A percentile compares a stretch with the other conserved stretches of the same genome.
Evolutionary conservation across 1,140 invertebrate genomes (phyloP).

Genomic region (Drosophila insularis): DNA sequence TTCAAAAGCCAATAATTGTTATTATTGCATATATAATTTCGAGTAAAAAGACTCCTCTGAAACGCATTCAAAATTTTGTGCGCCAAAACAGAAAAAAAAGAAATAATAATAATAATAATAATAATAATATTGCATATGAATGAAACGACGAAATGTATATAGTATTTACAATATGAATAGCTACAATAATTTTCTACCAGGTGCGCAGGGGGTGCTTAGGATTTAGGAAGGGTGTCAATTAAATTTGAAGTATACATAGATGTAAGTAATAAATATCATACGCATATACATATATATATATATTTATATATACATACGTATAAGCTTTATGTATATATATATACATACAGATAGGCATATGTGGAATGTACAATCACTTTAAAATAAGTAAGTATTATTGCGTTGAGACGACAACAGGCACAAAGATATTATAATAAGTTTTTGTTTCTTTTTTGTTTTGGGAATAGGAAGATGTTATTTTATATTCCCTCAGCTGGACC

Average conservation of each 20-base stretch:
- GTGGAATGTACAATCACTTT: constrained; percentile 78
- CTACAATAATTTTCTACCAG: constrained; percentile 1
- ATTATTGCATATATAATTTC: constrained; percentile 5
- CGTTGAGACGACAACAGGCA: constrained; percentile 69
- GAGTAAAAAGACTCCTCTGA: not conserved
- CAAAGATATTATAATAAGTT: constrained; percentile 48
- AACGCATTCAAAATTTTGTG: constrained; percentile 1
- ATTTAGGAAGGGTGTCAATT: not conserved
- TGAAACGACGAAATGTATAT: constrained; percentile 6
- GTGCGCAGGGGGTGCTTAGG: not conserved
- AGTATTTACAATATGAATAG: constrained; percentile 11
- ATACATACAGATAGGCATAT: constrained; percentile 34
- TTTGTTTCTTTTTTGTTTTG: constrained; percentile 22
- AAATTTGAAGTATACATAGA: not conserved
- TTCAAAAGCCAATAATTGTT: constrained; percentile 8
- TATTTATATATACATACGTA: constrained; percentile 24
- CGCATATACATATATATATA: not conserved
- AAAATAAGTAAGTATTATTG: constrained; percentile 73
- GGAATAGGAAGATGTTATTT: constrained; percentile 10
- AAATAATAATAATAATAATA: too few species aligned
- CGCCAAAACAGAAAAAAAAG: not conserved
- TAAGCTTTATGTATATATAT: constrained; percentile 15
- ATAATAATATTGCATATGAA: not conserved
- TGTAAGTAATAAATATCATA: constrained; percentile 36
- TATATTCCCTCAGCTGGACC: constrained; percentile 38